Base-by-base conservation (phyloP, 2,888 invertebrate genomes). In the Cordylochernes scorpioides region DNA sequence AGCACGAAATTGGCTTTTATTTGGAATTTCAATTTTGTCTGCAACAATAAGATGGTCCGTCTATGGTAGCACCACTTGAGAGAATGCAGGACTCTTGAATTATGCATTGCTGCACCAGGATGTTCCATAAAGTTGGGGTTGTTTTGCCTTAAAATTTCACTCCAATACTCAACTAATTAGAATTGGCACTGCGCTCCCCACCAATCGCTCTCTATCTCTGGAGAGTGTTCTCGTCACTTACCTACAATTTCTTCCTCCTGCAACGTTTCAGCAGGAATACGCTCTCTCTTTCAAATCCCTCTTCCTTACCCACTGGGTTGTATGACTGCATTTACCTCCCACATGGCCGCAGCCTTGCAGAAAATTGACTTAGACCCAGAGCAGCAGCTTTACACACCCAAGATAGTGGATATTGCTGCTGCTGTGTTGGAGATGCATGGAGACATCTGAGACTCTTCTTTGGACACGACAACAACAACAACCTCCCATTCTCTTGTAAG, bases 1-100 rank as follows among this genome's bases (percentile, higher is more conserved):
- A n/a, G n/a, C n/a, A n/a, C n/a, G n/a, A n/a, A n/a, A n/a, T n/a
- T n/a, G n/a, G n/a, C n/a, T n/a, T n/a, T n/a, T n/a, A n/a, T n/a
- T n/a, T n/a, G n/a, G 16, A 29, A 24, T 13, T n/a, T 8, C 24
- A 13, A 3, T 29, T 29, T 17, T 6, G 28, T 16, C 12, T 21
- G n/a, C 12, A 28, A 14, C 21, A 28, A 15, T 16, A 24, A 4
- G n/a, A 8, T 24, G 16, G 10, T 29, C 29, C 6, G 3, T 10
- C 14, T 13, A 2, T 12, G 13, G 24, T 3, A n/a, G n/a, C n/a
- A n/a, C n/a, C n/a, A n/a, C n/a, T n/a, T n/a, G n/a, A n/a, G n/a
- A n/a, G n/a, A n/a, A n/a, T n/a, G n/a, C 24, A 12, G 15, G 15
- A 7, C 24, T 9, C 19, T 19, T 9, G 8, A 9, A 15, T 17